Evolutionary conservation across 2,888 invertebrate genomes (phyloP).

Genomic region (Notodonta dromedarius): DNA sequence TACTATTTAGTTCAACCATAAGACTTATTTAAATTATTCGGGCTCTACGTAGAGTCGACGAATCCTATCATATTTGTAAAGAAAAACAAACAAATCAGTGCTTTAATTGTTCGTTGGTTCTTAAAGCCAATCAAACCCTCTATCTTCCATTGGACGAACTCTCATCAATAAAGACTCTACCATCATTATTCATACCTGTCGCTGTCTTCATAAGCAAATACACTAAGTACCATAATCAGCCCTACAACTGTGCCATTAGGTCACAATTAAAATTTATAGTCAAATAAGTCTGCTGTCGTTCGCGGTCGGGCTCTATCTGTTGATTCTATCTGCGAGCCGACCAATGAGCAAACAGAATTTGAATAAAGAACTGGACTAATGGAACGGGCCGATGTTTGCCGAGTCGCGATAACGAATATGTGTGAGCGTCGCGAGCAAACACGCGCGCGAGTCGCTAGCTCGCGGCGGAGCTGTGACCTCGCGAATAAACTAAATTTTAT

Average conservation of each 20-base stretch:
- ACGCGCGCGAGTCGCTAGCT: conserved; percentile 59
- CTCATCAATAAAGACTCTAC: too few species aligned
- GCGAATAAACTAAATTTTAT: conserved; percentile 50
- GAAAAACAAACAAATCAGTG: too few species aligned
- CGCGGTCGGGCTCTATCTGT: conserved; percentile 36
- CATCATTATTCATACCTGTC: too few species aligned
- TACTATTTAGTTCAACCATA: too few species aligned
- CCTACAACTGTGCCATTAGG: conserved; percentile 45
- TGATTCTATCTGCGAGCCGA: conserved; percentile 45
- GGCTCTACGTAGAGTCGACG: too few species aligned
- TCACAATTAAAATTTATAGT: conserved; percentile 48
- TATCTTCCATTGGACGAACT: too few species aligned
- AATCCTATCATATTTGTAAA: too few species aligned
- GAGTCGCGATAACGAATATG: conserved; percentile 44
- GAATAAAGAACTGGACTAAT: conserved; percentile 53
- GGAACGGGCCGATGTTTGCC: conserved; percentile 41
- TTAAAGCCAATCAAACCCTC: too few species aligned
- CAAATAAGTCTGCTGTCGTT: conserved; percentile 28
- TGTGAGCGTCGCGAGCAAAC: conserved; percentile 59
- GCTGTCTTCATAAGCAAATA: not conserved
- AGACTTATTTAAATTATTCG: too few species aligned
- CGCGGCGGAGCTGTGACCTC: conserved; percentile 41
- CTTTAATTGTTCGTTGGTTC: too few species aligned
- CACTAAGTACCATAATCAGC: conserved; percentile 25
- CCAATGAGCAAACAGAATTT: conserved; percentile 53